Base-by-base conservation (phyloP, 2,113 vertebrate genomes). In the Notothenia rossii region DNA sequence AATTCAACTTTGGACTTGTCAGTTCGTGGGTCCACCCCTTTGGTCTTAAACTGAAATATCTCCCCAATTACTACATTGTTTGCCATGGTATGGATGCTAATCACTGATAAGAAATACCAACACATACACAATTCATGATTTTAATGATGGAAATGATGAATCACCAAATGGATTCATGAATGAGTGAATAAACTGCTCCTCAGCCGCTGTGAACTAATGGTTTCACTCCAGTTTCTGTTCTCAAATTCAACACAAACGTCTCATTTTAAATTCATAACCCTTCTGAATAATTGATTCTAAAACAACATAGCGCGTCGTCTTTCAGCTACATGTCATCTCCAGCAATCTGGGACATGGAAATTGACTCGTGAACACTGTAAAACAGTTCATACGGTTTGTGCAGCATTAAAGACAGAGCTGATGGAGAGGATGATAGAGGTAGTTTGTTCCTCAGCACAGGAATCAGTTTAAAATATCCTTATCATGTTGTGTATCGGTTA, bases 261-360 rank as follows among this genome's bases (percentile, higher is more conserved):
- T 60, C 51, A 72, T 54, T 77, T 50, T 67, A 49, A 83, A 84
- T 90, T 87, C 66, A 87, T 72, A 66, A 61, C 65, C 53, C 18
- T 12, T n/a, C 10, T 90, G 77, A 75, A 86, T 88, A 71, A 86
- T 75, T 84, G 3, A 88, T 74, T 14, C 4, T 72, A 75, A 79
- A 89, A 75, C 60, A 81, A 87, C 81, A 85, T 48, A 48, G 62
- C 50, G 53, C 46, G 15, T 4, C 54, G 10, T 82, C 80, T 64
- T 25, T 59, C 78, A 65, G 65, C 53, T 25, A 29, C 56, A 6
- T 78, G 69, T 77, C 79, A 68, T 77, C 73, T 77, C 64, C 46
- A 7, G 20, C 55, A 87, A 91, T 79, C 72, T 79, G 40, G 89
- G 88, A 82, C 84, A 59, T 33, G 46, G 69, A 59, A 29, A 22